Evolutionary conservation across 2,113 vertebrate species (phyloP).

Genomic region (Chionomys nivalis): DNA sequence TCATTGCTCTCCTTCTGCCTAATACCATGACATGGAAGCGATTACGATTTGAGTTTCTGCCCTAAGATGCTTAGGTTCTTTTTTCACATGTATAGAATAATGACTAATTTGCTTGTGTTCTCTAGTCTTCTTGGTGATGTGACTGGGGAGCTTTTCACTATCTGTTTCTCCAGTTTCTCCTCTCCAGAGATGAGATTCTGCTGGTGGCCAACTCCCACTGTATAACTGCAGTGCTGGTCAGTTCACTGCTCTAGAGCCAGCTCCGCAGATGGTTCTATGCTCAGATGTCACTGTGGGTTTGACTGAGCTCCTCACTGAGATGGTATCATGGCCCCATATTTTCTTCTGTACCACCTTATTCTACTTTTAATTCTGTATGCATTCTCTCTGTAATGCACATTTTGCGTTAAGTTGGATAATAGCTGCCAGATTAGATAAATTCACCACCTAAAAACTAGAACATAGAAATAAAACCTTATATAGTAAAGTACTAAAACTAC

Average conservation of each 20-base stretch:
- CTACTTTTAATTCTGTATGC: not conserved
- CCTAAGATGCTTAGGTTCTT: not conserved
- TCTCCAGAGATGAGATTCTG: constrained; percentile 93
- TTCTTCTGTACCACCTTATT: not conserved
- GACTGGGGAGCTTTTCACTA: not conserved
- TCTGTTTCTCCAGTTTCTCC: constrained; percentile 89
- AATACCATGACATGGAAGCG: not conserved
- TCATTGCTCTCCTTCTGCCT: not conserved
- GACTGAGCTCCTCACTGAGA: not conserved
- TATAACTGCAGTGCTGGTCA: constrained; percentile 90
- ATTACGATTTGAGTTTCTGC: not conserved
- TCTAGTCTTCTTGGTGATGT: not conserved
- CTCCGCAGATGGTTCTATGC: not conserved
- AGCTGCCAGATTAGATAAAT: not conserved
- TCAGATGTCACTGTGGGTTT: not conserved
- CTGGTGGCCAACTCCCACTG: constrained; percentile 93
- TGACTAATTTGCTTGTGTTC: too few relatives aligned
- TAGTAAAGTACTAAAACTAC: not conserved
- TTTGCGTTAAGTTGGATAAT: not conserved
- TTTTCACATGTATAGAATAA: too few relatives aligned
- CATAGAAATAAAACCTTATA: not conserved
- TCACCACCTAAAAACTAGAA: not conserved
- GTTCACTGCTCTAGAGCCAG: not conserved
- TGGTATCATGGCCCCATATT: not conserved
- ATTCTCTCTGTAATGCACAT: not conserved